Percentiles rank a stretch among this genome's conserved stretches.
These are phyloP conservation scores for Papilio polytes DNA, from an alignment of 1,140 invertebrate species.

Conservation along the genomic window DNA sequence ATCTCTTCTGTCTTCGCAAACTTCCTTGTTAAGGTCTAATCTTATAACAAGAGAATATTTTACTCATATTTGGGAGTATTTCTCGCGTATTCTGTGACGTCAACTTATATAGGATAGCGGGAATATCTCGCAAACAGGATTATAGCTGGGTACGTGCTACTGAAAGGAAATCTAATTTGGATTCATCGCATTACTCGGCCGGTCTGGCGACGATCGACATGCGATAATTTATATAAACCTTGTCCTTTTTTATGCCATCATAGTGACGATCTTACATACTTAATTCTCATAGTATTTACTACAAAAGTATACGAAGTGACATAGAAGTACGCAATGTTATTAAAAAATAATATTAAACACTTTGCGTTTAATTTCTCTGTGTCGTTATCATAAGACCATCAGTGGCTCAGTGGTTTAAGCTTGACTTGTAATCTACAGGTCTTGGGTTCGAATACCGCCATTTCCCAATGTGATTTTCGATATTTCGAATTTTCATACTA, in stretches of 20 bases:
- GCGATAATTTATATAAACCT: conserved; percentile 19
- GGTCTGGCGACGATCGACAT: conserved; percentile 40
- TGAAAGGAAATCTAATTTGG: conserved; percentile 53
- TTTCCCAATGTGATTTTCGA: no score
- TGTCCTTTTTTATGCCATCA: conserved; percentile 39
- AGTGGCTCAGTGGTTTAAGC: no score
- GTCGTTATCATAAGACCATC: no score
- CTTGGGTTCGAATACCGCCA: no score
- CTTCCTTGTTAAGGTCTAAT: neutral
- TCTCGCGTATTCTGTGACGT: neutral
- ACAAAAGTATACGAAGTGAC: neutral
- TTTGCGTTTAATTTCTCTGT: no score
- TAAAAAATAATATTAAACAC: no score
- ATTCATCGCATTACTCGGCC: conserved; percentile 39
- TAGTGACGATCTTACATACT: neutral
- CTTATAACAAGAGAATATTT: neutral
- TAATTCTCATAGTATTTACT: neutral
- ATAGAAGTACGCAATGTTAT: no score
- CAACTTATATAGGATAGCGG: conserved; percentile 47
- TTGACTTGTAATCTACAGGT: no score
- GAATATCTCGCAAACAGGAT: conserved; percentile 53
- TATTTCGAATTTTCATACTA: no score
- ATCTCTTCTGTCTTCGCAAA: neutral
- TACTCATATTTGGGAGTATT: neutral
- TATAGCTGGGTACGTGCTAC: conserved; percentile 50